phyloP scores from a whole-genome alignment of 2,113 vertebrate species.

The Campylomormyrus numenius region DNA sequence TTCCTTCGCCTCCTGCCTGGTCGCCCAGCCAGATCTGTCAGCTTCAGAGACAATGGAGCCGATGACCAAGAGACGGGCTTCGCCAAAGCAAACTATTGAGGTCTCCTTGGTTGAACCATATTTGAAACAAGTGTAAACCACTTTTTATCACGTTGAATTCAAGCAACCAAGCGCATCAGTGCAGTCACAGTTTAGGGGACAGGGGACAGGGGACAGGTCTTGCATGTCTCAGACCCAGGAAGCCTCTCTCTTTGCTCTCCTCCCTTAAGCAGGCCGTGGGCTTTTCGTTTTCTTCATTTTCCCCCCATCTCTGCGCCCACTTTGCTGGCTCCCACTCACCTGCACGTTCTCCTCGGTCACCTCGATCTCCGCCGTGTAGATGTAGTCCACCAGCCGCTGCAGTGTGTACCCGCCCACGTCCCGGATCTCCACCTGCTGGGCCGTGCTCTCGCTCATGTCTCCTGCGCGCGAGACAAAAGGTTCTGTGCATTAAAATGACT shows the following conservation, averaged over 20 bases:
- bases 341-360: constrained; percentile 93
- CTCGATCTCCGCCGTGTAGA: constrained; percentile 90
- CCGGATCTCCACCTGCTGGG: constrained; percentile 86
- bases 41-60: too few species aligned
- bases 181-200: background rate
- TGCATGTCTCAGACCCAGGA: background rate
- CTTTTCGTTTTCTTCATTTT: background rate
- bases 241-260: background rate
- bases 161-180: background rate
- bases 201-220: background rate
- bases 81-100: too few species aligned
- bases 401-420: constrained; percentile 84
- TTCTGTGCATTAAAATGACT: background rate
- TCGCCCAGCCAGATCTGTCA: too few species aligned
- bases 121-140: background rate
- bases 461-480: constrained; percentile 48
- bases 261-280: background rate
- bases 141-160: background rate
- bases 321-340: constrained; percentile 52
- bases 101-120: background rate
- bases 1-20: too few species aligned
- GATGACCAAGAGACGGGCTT: too few species aligned
- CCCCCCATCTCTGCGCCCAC: background rate
- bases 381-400: constrained; percentile 86
- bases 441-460: constrained; percentile 95